A percentile compares a stretch with the other conserved stretches of the same genome.
phyloP scores from a whole-genome alignment of 2,888 invertebrate genomes.

The Eulithis prunata region DNA sequence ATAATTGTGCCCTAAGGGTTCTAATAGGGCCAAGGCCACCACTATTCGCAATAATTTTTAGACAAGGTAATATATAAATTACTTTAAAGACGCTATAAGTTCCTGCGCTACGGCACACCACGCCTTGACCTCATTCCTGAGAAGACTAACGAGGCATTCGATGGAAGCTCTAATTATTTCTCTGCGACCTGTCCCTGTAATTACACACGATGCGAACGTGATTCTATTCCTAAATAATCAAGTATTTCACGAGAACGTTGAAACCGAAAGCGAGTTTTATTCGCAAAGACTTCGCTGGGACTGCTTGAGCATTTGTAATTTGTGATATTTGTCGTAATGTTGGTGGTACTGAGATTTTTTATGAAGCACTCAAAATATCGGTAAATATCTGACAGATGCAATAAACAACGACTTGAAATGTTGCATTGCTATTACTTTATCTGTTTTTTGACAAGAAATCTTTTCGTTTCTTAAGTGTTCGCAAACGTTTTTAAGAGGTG shows the following conservation, averaged over 20 bases:
- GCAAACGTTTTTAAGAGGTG: too few species aligned
- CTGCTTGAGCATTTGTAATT: conserved; percentile 18
- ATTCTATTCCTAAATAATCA: conserved; percentile 56
- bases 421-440: too few species aligned
- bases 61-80: too few species aligned
- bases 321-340: background rate
- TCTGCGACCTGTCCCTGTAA: conserved; percentile 62
- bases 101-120: conserved; percentile 44
- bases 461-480: too few species aligned
- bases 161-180: conserved; percentile 63
- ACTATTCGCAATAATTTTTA: too few species aligned
- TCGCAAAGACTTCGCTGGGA: conserved; percentile 8
- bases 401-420: background rate
- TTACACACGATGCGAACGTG: conserved; percentile 59
- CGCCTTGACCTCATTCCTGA: conserved; percentile 59
- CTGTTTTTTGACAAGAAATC: too few species aligned
- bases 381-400: background rate
- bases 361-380: background rate
- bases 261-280: conserved; percentile 24
- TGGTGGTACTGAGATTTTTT: background rate
- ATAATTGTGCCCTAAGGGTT: too few species aligned
- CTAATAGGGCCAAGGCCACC: too few species aligned
- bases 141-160: conserved; percentile 66
- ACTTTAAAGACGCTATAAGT: conserved; percentile 41
- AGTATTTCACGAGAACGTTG: conserved; percentile 26